A percentile compares a stretch with the other conserved stretches of the same genome.
Evolutionary conservation across 2,888 invertebrate genomes (phyloP).

Genomic region (Andrena bicolor): DNA sequence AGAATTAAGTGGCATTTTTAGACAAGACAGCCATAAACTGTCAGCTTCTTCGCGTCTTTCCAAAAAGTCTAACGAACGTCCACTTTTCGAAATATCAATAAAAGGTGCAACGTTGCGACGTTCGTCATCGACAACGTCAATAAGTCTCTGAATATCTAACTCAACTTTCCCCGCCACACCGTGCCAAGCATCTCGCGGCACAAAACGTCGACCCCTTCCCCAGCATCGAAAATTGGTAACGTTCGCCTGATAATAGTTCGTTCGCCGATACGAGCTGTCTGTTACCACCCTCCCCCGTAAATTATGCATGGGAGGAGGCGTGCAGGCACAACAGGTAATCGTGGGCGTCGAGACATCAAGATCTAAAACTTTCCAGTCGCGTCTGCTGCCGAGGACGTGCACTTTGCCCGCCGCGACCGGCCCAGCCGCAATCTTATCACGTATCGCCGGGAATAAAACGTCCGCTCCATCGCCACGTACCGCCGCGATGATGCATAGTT

Average conservation of each 20-base stretch:
- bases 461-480: conserved; percentile 26
- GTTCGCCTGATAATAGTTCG: neutral
- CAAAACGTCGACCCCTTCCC: neutral
- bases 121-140: neutral
- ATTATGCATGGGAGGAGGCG: neutral
- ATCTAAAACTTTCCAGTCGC: conserved; percentile 54
- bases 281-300: neutral
- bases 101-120: neutral
- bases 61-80: neutral
- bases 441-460: conserved; percentile 57
- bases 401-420: conserved; percentile 20
- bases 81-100: neutral
- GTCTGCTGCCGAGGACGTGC: conserved; percentile 35
- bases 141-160: neutral
- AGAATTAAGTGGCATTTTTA: no score
- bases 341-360: neutral
- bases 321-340: conserved; percentile 2
- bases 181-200: neutral
- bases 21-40: neutral
- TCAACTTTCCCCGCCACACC: neutral
- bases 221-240: neutral
- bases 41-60: neutral
- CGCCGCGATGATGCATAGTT: conserved; percentile 66
- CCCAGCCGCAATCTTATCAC: conserved; percentile 65
- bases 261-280: neutral